Conservation (phyloP, 2,797 vertebrate genomes). For the Gadopsis bispinosus region DNA sequence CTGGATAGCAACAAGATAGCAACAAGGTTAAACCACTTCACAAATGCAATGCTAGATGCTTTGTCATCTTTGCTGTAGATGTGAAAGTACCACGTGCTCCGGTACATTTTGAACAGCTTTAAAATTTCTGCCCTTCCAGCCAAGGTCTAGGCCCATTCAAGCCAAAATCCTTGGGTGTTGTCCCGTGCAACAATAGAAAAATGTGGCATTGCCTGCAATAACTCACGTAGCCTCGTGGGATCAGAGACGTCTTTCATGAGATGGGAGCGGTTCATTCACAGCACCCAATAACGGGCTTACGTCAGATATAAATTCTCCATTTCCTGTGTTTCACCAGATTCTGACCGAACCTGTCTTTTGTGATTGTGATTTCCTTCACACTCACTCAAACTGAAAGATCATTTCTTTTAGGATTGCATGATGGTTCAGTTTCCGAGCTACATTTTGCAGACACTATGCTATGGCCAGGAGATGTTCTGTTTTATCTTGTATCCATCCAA, state of each 20-base stretch:
- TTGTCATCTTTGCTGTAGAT: not conserved
- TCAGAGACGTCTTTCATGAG: conserved; percentile 46
- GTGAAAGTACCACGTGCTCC: not conserved
- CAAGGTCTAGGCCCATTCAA: conserved; percentile 47
- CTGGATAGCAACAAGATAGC: not conserved
- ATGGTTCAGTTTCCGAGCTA: not conserved
- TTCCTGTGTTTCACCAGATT: conserved; percentile 58
- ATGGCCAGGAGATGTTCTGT: not conserved
- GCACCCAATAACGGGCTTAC: conserved; percentile 32
- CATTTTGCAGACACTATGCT: conserved; percentile 3
- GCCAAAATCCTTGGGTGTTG: conserved; percentile 52
- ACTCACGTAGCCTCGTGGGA: conserved; percentile 69
- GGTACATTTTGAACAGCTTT: conserved; percentile 11
- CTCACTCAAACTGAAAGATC: not conserved
- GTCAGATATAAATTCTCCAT: conserved; percentile 56
- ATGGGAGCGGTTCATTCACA: conserved; percentile 60
- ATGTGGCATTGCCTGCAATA: conserved; percentile 51
- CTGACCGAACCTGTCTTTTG: conserved; percentile 11
- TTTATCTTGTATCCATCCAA: conserved; percentile 40
- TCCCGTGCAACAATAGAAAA: conserved; percentile 43
- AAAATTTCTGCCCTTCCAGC: conserved; percentile 14
- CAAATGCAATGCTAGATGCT: not conserved
- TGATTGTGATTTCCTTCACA: conserved; percentile 16
- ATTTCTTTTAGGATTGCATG: conserved; percentile 1
- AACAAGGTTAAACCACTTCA: not conserved